Conservation (phyloP, 2,797 vertebrate genomes). For the Astyanax mexicanus region DNA sequence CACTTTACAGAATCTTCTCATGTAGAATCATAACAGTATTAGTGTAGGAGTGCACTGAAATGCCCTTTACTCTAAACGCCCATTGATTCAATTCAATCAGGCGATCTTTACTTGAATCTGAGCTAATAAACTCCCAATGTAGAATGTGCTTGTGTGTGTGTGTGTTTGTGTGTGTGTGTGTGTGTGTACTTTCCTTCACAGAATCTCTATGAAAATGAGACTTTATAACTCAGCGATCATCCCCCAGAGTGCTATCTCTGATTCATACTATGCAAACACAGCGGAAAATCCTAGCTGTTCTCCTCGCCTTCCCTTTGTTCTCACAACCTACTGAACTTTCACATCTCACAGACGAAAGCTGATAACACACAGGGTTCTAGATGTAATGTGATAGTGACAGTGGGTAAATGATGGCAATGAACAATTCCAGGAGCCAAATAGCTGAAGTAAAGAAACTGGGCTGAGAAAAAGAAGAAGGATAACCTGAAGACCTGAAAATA, state of each 20-base stretch:
- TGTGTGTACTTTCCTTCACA: conserved; percentile 23
- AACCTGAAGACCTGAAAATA: too few species aligned
- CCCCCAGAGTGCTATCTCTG: not conserved
- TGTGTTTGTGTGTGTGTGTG: too few species aligned
- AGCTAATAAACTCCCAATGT: not conserved
- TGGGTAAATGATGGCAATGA: not conserved
- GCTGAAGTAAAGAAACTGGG: not conserved
- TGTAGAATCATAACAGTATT: not conserved
- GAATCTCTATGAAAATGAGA: conserved; percentile 31
- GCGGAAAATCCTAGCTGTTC: conserved; percentile 8
- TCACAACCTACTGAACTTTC: conserved; percentile 18
- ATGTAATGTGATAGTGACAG: not conserved
- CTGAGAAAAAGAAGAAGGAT: not conserved
- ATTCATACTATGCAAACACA: conserved; percentile 24
- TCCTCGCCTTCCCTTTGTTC: not conserved
- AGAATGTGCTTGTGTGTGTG: too few species aligned
- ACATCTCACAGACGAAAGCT: not conserved
- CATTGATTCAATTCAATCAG: conserved; percentile 14
- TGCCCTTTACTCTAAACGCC: too few species aligned
- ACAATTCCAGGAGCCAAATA: not conserved
- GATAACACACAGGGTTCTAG: not conserved
- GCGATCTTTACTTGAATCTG: conserved; percentile 1
- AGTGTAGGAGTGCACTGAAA: conserved; percentile 12
- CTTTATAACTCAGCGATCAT: not conserved
- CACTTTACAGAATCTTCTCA: not conserved